Base-by-base conservation (phyloP, 2,888 invertebrate genomes). In the Pyrrhia umbra region DNA sequence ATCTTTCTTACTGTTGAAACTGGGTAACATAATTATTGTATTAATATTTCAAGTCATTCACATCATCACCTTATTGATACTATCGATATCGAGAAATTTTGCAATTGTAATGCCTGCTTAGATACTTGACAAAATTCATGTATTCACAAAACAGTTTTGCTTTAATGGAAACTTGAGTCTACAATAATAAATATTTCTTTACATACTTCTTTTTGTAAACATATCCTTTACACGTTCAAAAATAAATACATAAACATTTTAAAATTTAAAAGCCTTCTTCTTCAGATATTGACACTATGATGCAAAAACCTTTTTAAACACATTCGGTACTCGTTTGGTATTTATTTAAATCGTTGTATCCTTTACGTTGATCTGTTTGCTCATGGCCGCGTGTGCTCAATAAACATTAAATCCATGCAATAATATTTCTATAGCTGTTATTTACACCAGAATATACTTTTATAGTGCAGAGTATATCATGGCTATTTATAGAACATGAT, bases 281-380 rank as follows among this genome's bases (percentile, higher is more conserved):
- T 21, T 42, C 15, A 13, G 8, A 27, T 18, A 50, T 65, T 68
- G 45, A 55, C 73, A 45, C 43, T 13, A 6, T 25, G 18, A 34
- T 56, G 73, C 39, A 61, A 66, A 50, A 61, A 46, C 61, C 30
- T 50, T 69, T 45, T 34, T 9, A 40, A 51, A 50, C 45, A 37
- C 34, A 6, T n/a, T 60, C 15, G 30, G n/a, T 50, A n/a, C 27
- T 37, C 23, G 23, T 43, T 60, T 34, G 10, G 15, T 68, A 58
- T 69, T 58, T 66, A 66, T 69, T 58, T 52, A 67, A 73, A 52
- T 52, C 18, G 6, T 69, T 73, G 73, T 43, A 66, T 52, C 45
- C 27, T 57, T 56, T 23, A 57, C 37, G 40, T 16, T 37, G 42
- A 68, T 5, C 46, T 13, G 30, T 13, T 15, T 13, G n/a, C 27